Base-by-base conservation (phyloP, 2,888 invertebrate genomes). In the Chorisops tibialis region DNA sequence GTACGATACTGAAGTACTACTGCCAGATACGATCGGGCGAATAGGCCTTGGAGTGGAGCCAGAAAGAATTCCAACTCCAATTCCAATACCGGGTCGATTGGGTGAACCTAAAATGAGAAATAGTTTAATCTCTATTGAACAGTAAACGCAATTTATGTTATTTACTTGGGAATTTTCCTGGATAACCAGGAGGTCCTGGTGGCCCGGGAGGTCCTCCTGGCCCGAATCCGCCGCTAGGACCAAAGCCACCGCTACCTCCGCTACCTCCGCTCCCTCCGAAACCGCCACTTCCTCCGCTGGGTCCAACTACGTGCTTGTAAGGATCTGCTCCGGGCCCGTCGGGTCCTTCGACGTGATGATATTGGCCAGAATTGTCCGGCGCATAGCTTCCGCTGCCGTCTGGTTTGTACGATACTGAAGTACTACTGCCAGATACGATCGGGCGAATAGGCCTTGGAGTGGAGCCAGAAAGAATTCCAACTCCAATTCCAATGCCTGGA, bases 151-250 rank as follows among this genome's bases (percentile, higher is more conserved):
- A n/a, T n/a, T 5, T 30, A 30, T 9, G 4, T 30, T 30, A 30
- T 7, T 30, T 30, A 30, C 30, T 30, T 45, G 56, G 56, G 56
- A 45, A 56, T 22, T 41, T 49, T 24, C 50, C 60, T 39, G 60
- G 50, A 74, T 24, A 81, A 77, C 64, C 82, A 73, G 6, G 52
- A 50, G 70, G 70, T 62, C 71, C 81, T 75, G 78, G 79, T 0
- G 82, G 81, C 64, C 83, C 82, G 43, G 75, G 49, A 3, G 64
- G 63, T n/a, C 67, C 64, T 16, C 59, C 59, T 47, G 64, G 59
- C 16, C 70, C 64, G 81, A 64, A 81, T 30, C 50, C 68, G 19
- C 65, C 66, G 16, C 58, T 16, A 43, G 56, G 56, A 9, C 56
- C 56, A 38, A 38, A 38, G 12, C 61, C 61, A 30, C 70, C 70